Evolutionary conservation across 2,888 invertebrate genomes (phyloP).

Genomic region (Molorchus minor): DNA sequence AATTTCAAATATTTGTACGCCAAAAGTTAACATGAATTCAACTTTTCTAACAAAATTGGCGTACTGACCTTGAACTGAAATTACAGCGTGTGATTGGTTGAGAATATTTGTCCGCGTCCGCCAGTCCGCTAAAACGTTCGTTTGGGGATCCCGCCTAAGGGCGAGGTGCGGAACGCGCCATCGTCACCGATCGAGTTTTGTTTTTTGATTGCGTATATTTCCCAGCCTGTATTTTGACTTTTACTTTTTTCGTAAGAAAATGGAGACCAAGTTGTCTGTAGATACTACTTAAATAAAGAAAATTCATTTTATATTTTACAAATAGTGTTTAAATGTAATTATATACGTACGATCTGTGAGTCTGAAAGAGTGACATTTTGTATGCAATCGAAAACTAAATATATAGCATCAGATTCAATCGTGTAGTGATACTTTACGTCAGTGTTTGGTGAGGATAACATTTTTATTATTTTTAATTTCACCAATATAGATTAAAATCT

Average conservation of each 20-base stretch:
- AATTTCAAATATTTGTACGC: too few relatives aligned
- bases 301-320: conserved; percentile 14
- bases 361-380: conserved; percentile 3
- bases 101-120: too few relatives aligned
- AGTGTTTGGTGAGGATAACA: conserved; percentile 41
- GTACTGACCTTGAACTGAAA: too few relatives aligned
- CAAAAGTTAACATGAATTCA: too few relatives aligned
- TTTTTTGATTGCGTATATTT: not conserved
- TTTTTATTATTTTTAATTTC: conserved; percentile 29
- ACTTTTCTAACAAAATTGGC: too few relatives aligned
- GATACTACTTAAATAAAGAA: conserved; percentile 33
- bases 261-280: conserved; percentile 29
- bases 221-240: not conserved
- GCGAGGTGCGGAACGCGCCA: too few relatives aligned
- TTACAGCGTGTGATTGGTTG: too few relatives aligned
- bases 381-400: not conserved
- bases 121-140: too few relatives aligned
- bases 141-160: too few relatives aligned
- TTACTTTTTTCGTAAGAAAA: too few relatives aligned
- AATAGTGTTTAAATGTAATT: not conserved
- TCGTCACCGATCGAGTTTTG: too few relatives aligned
- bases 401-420: conserved; percentile 21
- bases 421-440: conserved; percentile 43
- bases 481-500: conserved; percentile 20
- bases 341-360: conserved; percentile 3